Evolutionary conservation across 2,113 vertebrate genomes (phyloP).

Genomic region (Probosciger aterrimus): DNA sequence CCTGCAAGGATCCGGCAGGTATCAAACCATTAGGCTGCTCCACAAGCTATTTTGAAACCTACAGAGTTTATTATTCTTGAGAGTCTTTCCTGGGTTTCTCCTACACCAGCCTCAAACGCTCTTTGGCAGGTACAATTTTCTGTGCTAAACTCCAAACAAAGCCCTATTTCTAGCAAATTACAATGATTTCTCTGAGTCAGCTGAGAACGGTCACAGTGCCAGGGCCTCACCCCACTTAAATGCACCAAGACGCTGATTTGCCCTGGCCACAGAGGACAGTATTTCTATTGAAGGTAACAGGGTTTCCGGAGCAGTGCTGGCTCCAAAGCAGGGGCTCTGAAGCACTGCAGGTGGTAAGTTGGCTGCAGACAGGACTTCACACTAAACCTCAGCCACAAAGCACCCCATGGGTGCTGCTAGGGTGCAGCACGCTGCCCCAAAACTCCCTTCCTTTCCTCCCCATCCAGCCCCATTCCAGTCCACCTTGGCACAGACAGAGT

Average conservation of each 20-base stretch:
- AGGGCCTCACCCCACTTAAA: neutral
- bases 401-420: neutral
- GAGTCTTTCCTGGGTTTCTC: neutral
- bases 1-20: neutral
- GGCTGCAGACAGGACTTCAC: neutral
- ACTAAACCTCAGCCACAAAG: neutral
- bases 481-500: accelerated
- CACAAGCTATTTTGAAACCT: neutral
- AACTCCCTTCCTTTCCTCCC: neutral
- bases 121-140: neutral
- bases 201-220: neutral
- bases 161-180: neutral
- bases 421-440: neutral
- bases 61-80: neutral
- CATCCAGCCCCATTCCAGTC: neutral
- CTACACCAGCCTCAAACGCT: neutral
- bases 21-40: neutral
- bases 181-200: neutral
- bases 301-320: neutral
- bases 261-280: neutral
- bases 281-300: neutral
- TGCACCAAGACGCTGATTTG: neutral
- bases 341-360: neutral
- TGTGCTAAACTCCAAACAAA: neutral
- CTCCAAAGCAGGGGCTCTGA: neutral